Base-by-base conservation (phyloP, 2,888 invertebrate genomes). In the Meteorus colon region DNA sequence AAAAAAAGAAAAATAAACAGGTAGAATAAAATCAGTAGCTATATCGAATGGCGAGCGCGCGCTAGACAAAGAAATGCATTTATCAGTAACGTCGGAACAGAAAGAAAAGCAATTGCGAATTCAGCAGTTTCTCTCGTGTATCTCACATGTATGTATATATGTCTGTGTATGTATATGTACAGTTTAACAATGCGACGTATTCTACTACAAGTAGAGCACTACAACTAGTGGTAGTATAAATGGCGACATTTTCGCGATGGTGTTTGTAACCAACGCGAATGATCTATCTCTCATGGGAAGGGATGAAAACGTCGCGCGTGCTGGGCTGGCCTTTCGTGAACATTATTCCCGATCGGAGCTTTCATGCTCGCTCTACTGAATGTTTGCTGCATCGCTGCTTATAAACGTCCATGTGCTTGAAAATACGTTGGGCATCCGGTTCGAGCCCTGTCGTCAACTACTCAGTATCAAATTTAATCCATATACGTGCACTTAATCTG, bases 231-330 rank as follows among this genome's bases (percentile, higher is more conserved):
- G 19, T 55, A 10, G 55, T 55, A 55, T 55, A 24, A 55, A 55
- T 55, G 55, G n/a, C 55, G 55, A 55, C 55, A 55, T 55, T 55
- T 55, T 55, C 55, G 55, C 19, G n/a, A 55, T 55, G 55, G 55
- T 19, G 55, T 55, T 55, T 55, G 19, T 4, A 19, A 19, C 55
- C n/a, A 55, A 24, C 55, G 70, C 45, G 78, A 83, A 82, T 84
- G 83, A 84, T 84, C 83, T 84, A 84, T 84, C 72, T 79, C 55
- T 55, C 55, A 71, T 80, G 66, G 69, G 77, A 75, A 41, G 12
- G 80, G 80, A 80, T 83, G 83, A 82, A 55, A 55, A 55, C 80
- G 81, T 81, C 78, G 81, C 55, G 8, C 19, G 55, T 55, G 75
- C 78, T 77, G 80, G 80, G 81, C 81, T 79, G 55, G 10, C 8